Evolutionary conservation across 2,113 vertebrate species (phyloP).

Genomic region (Thermophis baileyi): DNA sequence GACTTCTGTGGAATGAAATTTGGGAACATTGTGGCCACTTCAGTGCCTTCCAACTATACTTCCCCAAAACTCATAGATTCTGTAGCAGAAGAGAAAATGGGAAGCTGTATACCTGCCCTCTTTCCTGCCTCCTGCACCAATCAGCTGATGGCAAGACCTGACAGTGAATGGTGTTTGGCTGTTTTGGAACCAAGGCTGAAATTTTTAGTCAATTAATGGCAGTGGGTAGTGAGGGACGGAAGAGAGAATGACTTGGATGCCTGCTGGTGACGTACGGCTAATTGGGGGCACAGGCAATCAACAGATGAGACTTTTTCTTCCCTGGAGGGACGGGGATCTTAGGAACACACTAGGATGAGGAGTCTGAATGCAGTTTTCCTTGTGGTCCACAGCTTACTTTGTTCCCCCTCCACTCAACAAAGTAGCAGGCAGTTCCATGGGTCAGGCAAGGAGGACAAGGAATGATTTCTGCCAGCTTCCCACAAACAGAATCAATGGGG

Average conservation of each 20-base stretch:
- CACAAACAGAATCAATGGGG: not conserved
- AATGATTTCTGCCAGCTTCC: not conserved
- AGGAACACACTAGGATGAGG: not conserved
- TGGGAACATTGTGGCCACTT: not conserved
- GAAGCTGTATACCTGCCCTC: too few species aligned
- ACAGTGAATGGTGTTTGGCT: not conserved
- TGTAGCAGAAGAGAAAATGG: not conserved
- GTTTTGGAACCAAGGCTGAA: not conserved
- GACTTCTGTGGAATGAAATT: not conserved
- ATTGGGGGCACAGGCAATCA: too few species aligned
- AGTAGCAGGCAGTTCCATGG: not conserved
- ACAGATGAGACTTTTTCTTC: not conserved
- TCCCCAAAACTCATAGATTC: not conserved
- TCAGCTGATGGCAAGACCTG: not conserved
- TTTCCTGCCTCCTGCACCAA: not conserved
- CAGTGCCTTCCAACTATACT: not conserved
- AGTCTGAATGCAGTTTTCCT: not conserved
- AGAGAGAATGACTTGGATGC: too few species aligned
- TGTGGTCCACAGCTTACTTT: not conserved
- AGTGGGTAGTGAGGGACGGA: too few species aligned
- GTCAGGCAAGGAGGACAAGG: not conserved
- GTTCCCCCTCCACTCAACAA: not conserved
- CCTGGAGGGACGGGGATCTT: not conserved
- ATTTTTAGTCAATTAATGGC: not conserved
- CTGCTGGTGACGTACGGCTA: too few species aligned